These are phyloP conservation scores for Ormia ochracea DNA, from an alignment of 2,888 invertebrate species.

Conservation along the genomic window DNA sequence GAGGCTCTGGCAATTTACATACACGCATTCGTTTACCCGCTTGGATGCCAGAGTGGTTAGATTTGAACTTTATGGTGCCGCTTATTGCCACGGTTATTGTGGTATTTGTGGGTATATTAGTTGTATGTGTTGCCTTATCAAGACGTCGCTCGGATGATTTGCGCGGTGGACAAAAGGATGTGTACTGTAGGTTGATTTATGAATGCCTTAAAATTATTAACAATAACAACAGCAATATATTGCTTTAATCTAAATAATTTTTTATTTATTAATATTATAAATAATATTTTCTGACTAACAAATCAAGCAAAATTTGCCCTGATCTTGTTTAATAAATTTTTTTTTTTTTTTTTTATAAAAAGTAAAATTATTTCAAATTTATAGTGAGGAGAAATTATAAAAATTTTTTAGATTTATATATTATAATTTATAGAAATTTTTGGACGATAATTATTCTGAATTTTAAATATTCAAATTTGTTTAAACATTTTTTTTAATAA, in stretches of 20 bases:
- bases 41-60: conserved; percentile 92
- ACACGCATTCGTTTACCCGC: conserved; percentile 80
- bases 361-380: too few relatives aligned
- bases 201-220: conserved; percentile 44
- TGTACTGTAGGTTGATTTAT: conserved; percentile 82
- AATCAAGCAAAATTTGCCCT: too few relatives aligned
- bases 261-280: not conserved
- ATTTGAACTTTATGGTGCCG: conserved; percentile 93
- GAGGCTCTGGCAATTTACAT: conserved; percentile 76
- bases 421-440: too few relatives aligned
- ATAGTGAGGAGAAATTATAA: too few relatives aligned
- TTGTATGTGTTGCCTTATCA: conserved; percentile 92
- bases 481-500: too few relatives aligned
- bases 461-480: too few relatives aligned
- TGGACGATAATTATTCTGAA: too few relatives aligned
- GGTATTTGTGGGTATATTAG: conserved; percentile 91
- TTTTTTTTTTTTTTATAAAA: too few relatives aligned
- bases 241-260: conserved; percentile 16
- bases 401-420: too few relatives aligned
- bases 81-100: conserved; percentile 93
- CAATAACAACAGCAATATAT: not conserved
- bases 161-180: conserved; percentile 87
- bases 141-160: conserved; percentile 87
- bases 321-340: too few relatives aligned
- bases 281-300: not conserved